Evolutionary conservation across 2,888 invertebrate species (phyloP).

Genomic region (Philonicus albiceps): DNA sequence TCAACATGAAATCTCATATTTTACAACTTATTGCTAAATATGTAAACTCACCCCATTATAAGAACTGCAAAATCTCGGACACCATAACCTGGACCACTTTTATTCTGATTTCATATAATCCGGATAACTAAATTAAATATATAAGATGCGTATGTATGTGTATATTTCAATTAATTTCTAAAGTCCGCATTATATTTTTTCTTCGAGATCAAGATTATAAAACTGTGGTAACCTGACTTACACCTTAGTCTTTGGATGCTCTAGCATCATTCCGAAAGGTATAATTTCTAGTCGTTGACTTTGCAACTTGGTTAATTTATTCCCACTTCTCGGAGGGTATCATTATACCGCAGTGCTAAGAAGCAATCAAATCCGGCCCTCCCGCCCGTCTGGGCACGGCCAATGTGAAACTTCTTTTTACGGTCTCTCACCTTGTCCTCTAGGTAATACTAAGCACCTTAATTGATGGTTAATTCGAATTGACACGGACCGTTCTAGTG

Average conservation of each 20-base stretch:
- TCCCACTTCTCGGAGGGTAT: constrained; percentile 5
- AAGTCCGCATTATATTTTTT: no score
- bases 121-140: no score
- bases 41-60: no score
- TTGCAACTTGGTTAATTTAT: not conserved
- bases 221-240: not conserved
- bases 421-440: constrained; percentile 6
- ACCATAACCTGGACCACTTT: no score
- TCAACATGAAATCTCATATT: no score
- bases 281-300: not conserved
- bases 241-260: not conserved
- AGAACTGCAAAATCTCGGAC: no score
- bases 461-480: constrained; percentile 46
- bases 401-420: constrained; percentile 2
- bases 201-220: no score
- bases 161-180: no score
- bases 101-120: no score
- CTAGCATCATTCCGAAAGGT: not conserved
- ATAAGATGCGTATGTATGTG: no score
- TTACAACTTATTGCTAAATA: no score
- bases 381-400: not conserved
- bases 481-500: constrained; percentile 42
- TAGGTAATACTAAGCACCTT: constrained; percentile 9
- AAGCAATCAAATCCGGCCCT: not conserved
- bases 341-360: not conserved